Conservation (phyloP, 2,888 invertebrate genomes). For the Corythucha ciliata region DNA sequence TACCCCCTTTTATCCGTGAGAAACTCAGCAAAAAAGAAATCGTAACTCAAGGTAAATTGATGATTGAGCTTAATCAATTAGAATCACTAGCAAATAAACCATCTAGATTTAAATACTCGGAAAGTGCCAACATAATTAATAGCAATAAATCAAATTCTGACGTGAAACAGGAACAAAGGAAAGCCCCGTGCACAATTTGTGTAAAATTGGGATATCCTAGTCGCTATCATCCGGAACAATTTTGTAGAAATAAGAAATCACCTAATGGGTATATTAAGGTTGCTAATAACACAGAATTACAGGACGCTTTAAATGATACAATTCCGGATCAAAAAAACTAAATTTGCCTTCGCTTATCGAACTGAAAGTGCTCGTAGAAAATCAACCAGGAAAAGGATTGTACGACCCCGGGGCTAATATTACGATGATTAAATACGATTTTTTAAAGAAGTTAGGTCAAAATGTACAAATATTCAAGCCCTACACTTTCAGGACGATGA, state of each 20-base stretch:
- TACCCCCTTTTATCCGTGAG: background rate
- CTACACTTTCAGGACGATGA: constrained; percentile 5
- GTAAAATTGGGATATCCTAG: constrained; percentile 7
- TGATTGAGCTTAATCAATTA: constrained; percentile 7
- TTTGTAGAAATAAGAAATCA: constrained; percentile 3
- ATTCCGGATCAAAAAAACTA: constrained; percentile 13
- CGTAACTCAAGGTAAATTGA: constrained; percentile 2
- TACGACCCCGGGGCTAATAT: constrained; percentile 12
- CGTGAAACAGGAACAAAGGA: background rate
- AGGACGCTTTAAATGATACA: constrained; percentile 5
- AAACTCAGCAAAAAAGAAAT: constrained; percentile 5
- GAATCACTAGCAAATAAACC: background rate
- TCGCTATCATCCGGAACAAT: background rate
- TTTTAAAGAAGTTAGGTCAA: background rate
- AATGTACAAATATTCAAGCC: background rate
- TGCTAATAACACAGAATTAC: constrained; percentile 12
- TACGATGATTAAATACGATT: background rate
- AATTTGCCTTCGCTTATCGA: constrained; percentile 13
- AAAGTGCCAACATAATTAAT: background rate
- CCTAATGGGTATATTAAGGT: constrained; percentile 1
- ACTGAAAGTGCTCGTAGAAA: constrained; percentile 2
- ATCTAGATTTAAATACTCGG: background rate
- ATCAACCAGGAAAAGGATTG: background rate
- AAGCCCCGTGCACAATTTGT: constrained; percentile 6
- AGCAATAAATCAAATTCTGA: background rate